Base-by-base conservation (phyloP, 2,797 vertebrate genomes). In the Tympanoctomys barrerae region DNA sequence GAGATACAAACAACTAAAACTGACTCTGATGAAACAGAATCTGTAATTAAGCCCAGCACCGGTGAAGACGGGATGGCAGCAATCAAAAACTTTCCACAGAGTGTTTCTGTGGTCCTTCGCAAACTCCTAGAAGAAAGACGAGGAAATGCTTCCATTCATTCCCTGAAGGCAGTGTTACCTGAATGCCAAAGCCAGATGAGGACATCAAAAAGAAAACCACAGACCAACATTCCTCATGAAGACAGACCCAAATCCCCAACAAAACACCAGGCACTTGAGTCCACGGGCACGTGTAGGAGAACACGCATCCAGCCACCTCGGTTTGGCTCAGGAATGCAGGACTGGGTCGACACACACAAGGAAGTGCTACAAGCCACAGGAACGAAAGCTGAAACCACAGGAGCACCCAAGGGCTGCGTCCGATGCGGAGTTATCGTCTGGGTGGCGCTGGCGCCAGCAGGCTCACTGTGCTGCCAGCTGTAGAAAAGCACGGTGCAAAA, bases 1-100 rank as follows among this genome's bases (percentile, higher is more conserved):
- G 88, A 75, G 46, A 61, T 24, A 87, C 16, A 90, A 88, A 90
- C 28, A 36, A 87, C 49, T 87, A 90, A 90, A 87, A 73, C 33
- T 11, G 52, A 80, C n/a, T 39, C 12, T 42, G 31, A 78, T 52
- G 46, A 52, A 78, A 33, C 0, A 59, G 42, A 90, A 78, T 84
- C 71, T 66, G 2, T 19, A 2, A 66, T 59, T 22, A 88, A 31
- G n/a, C 5, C 16, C 57, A 52, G 33, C 61, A 39, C 1, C 68
- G 84, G 28, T 59, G 33, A 42, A 73, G 31, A 70, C 11, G 75
- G 39, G 84, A 42, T 70, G 68, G 24, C 11, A 87, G 70, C 70
- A 57, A 92, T 54, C 7, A 39, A 68, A 78, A 59, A 52, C 2
- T 68, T 68, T 42, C 62, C 11, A 79, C 52, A 80, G 46, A 90